Percentiles rank a stretch among this genome's conserved stretches.
Conservation (phyloP, 1,140 invertebrate species). For the Drosophila eugracilis region DNA sequence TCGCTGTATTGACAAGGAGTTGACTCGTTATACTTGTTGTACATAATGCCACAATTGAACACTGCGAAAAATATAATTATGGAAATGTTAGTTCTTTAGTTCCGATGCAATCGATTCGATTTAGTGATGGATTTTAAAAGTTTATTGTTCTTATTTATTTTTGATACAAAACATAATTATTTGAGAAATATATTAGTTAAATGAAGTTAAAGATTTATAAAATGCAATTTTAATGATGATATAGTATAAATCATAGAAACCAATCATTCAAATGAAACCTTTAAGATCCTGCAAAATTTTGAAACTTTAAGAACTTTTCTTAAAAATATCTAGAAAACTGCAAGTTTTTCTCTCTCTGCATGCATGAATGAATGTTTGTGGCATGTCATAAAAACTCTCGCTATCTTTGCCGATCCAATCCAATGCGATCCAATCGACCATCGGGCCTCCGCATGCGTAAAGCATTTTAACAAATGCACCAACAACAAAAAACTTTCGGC, state of each 20-base stretch:
- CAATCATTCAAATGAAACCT: too few species aligned
- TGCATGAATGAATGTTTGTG: constrained; percentile 8
- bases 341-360: constrained; percentile 8
- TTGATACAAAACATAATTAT: too few species aligned
- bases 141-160: too few species aligned
- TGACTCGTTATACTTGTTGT: constrained; percentile 36
- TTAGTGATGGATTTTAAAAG: too few species aligned
- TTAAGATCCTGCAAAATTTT: too few species aligned
- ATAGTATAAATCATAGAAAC: too few species aligned
- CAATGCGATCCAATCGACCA: constrained; percentile 21
- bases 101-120: too few species aligned
- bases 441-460: constrained; percentile 39
- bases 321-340: not conserved
- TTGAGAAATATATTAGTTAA: too few species aligned
- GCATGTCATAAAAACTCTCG: constrained; percentile 55
- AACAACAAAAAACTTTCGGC: constrained; percentile 22
- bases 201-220: too few species aligned
- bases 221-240: too few species aligned
- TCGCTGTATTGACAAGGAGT: constrained; percentile 48
- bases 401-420: constrained; percentile 45
- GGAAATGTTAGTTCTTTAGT: too few species aligned
- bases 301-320: too few species aligned
- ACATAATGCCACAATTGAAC: constrained; percentile 17
- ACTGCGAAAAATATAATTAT: constrained; percentile 19
- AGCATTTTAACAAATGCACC: constrained; percentile 35